phyloP scores from a whole-genome alignment of 2,888 invertebrate genomes.

The Galerucella calmariensis region DNA sequence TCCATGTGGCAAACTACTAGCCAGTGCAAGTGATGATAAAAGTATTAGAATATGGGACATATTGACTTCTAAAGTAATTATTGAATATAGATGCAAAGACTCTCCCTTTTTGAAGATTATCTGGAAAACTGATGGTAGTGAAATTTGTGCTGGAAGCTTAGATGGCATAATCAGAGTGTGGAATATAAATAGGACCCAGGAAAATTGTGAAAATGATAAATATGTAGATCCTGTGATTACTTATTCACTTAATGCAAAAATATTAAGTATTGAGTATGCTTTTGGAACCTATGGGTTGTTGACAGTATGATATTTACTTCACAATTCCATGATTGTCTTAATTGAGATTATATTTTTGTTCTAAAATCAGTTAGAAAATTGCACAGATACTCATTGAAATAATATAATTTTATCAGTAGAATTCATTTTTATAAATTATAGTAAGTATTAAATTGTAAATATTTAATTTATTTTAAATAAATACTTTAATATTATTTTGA shows the following conservation, averaged over 20 bases:
- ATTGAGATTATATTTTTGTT: not conserved
- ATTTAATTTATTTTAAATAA: constrained; percentile 11
- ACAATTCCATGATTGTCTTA: constrained; percentile 5
- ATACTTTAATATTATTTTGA: not conserved
- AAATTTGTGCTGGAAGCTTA: constrained; percentile 75
- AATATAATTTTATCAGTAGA: not conserved
- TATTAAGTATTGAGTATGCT: constrained; percentile 54
- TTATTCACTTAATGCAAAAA: constrained; percentile 48
- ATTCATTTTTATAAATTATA: not conserved
- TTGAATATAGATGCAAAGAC: constrained; percentile 74
- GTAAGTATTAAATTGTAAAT: not conserved
- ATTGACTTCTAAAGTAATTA: constrained; percentile 71
- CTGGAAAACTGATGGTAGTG: constrained; percentile 71
- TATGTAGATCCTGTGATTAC: constrained; percentile 47
- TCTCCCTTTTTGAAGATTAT: constrained; percentile 72
- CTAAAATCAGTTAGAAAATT: not conserved
- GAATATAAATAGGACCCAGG: constrained; percentile 63
- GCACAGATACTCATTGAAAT: not conserved
- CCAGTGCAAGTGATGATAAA: constrained; percentile 84
- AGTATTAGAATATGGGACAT: constrained; percentile 80
- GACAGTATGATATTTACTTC: constrained; percentile 36
- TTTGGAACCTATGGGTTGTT: constrained; percentile 56
- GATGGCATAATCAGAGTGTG: constrained; percentile 76
- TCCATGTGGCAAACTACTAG: constrained; percentile 84
- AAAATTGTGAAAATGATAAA: constrained; percentile 40